These are phyloP conservation scores for Napeogenes sylphis DNA, from an alignment of 2,888 invertebrate species.

Conservation along the genomic window DNA sequence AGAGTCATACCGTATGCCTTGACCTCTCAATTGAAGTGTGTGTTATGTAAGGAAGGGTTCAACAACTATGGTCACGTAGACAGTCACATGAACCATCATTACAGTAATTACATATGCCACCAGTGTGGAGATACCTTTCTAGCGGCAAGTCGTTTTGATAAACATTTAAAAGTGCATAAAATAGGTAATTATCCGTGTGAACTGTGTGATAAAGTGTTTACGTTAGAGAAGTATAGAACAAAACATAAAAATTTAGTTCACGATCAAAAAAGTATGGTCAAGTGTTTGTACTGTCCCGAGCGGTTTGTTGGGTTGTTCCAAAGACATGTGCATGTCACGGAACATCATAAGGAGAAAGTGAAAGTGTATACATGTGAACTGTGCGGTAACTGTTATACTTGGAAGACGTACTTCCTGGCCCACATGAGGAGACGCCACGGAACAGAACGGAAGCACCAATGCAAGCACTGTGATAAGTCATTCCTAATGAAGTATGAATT, in stretches of 20 bases:
- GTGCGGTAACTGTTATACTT: slow-evolving; percentile 62
- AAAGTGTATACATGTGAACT: slow-evolving; percentile 41
- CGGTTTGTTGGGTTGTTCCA: slow-evolving; percentile 38
- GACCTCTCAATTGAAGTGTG: slow-evolving; percentile 40
- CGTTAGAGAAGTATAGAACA: slow-evolving; percentile 44
- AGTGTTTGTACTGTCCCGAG: slow-evolving; percentile 49
- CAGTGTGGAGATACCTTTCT: slow-evolving; percentile 57
- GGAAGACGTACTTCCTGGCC: slow-evolving; percentile 55
- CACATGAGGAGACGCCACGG: slow-evolving; percentile 60
- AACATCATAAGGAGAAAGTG: slow-evolving; percentile 45
- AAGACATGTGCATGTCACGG: slow-evolving; percentile 44
- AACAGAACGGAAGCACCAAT: slow-evolving; percentile 45
- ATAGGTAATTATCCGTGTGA: slow-evolving; percentile 59
- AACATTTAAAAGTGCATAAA: slow-evolving; percentile 62
- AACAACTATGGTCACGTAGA: slow-evolving; percentile 47
- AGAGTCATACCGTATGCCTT: slow-evolving; percentile 50
- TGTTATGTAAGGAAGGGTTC: slow-evolving; percentile 44
- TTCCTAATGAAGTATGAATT: slow-evolving; percentile 38
- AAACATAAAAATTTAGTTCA: slow-evolving; percentile 51
- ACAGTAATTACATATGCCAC: slow-evolving; percentile 53
- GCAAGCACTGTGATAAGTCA: slow-evolving; percentile 36
- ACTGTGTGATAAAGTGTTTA: slow-evolving; percentile 65
- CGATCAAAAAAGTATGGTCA: slow-evolving; percentile 34
- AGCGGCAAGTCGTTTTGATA: slow-evolving; percentile 40
- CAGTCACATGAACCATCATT: slow-evolving; percentile 60